These are phyloP conservation scores for Aphyosemion australe DNA, from an alignment of 2,113 vertebrate species.

Conservation along the genomic window DNA sequence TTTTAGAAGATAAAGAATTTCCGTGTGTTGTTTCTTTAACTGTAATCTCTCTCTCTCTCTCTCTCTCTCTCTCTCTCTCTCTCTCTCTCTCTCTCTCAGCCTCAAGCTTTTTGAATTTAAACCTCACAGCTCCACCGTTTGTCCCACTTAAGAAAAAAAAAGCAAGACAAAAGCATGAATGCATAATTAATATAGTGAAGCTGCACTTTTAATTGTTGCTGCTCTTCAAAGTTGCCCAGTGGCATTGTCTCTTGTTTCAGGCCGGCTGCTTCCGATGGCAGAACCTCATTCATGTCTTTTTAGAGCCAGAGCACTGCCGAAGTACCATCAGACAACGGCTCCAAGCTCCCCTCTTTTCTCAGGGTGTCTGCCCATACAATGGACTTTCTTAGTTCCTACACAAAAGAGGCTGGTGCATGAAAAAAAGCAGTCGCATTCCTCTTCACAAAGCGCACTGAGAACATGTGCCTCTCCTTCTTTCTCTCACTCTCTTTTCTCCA, in stretches of 20 bases:
- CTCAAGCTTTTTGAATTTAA: conserved; percentile 60
- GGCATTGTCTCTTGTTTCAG: conserved; percentile 71
- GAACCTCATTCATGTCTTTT: conserved; percentile 71
- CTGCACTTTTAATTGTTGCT: conserved; percentile 74
- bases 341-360: conserved; percentile 76
- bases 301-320: conserved; percentile 57
- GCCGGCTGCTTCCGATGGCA: conserved; percentile 74
- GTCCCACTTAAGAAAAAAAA: conserved; percentile 13
- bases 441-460: conserved; percentile 70
- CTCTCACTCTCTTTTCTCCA: conserved; percentile 25
- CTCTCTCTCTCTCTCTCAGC: neutral
- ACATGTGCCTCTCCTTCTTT: conserved; percentile 55
- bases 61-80: too few species aligned
- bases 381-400: conserved; percentile 75
- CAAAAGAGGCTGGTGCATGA: conserved; percentile 76
- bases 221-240: conserved; percentile 74
- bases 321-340: conserved; percentile 76
- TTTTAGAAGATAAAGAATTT: conserved; percentile 29
- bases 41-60: conserved; percentile 43
- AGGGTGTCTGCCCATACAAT: conserved; percentile 79
- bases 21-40: conserved; percentile 35
- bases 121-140: conserved; percentile 26
- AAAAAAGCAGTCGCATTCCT: conserved; percentile 79
- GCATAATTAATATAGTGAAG: conserved; percentile 76
- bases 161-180: conserved; percentile 67